Evolutionary conservation across 2,113 vertebrate genomes (phyloP), one percentile per base, ranked within the genome.

Genomic region (Zootoca vivipara): DNA sequence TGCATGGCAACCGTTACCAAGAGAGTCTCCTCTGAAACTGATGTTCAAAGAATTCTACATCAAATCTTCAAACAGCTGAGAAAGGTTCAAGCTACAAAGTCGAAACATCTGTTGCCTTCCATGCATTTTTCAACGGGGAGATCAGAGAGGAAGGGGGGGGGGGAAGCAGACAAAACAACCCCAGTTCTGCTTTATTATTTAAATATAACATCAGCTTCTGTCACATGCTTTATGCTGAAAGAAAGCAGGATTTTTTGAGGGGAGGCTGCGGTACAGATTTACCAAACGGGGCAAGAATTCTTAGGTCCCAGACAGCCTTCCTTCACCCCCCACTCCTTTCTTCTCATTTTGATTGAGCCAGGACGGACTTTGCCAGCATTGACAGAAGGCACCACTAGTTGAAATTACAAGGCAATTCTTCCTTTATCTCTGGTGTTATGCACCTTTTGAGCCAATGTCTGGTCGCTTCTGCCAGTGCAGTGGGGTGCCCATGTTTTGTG

Each of bases 1-100:
- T 92, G 89, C 96, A 89, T 97, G 95, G 96, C 96, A 97, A 97
- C 96, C 0, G 94, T 96, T 96, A 95, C 96, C 93, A 96, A 94
- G 96, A 96, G 95, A 95, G 78, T 87, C 90, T 95, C 90, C 92
- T 96, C 94, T 96, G 96, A 95, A 95, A 96, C 91, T 93, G 92
- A 95, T 40, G 90, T 91, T 96, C 91, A 94, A 93, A 93, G 94
- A 94, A 94, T 88, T 91, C 89, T 93, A 94, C 83, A 93, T 87
- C 92, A 91, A 94, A 95, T 91, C 91, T 87, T 90, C 90, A 91
- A 93, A 96, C 90, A 94, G 90, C 92, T 83, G 92, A 96, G 96
- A 93, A 91, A 94, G 93, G 95, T 94, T 94, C 88, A 90, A 95
- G 94, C 93, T 96, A 95, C 94, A 96, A 96, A 96, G 95, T 95